Evolutionary conservation across 2,113 vertebrate species (phyloP), one percentile per base, ranked within the genome.

Genomic region (Bungarus multicinctus): DNA sequence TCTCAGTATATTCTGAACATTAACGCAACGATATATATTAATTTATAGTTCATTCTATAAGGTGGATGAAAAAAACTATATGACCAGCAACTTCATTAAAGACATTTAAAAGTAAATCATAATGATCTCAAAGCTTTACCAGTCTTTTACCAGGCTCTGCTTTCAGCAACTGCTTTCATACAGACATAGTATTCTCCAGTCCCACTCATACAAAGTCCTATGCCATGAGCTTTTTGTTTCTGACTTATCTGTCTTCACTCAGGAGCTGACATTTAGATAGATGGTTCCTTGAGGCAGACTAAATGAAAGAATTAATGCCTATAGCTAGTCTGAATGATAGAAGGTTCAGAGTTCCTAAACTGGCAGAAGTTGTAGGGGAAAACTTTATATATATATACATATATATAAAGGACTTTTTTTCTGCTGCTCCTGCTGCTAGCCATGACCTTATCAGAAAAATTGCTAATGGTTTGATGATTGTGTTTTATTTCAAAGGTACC

Each of bases 31-130:
- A 69, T 69, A 89, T 93, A 91, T 87, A 93, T 69, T 93, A 93
- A 91, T 91, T 93, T 95, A 94, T 81, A 91, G 64, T 91, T 94
- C 91, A 45, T 89, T 88, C 89, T 92, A 90, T 91, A 93, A 58
- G 95, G 95, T 87, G 94, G 60, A 74, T 93, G 22, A 27, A 91
- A 58, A 55, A 50, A 64, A 92, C 93, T 54, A 45, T 18, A 45
- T 0, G 93, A 86, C 90, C 88, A 87, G 91, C 57, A 27, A 95
- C 20, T 89, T 89, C 34, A 69, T 47, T 89, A 86, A n/a, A 94
- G 89, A 18, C 64, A 69, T 81, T 81, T 18, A 39, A 81, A 81
- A 81, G 34, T 81, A 39, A 81, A 39, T 43, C 74, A 81, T 81
- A 22, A 81, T 9, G 34, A 81, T 81, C 34, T 81, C 27, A 86